A percentile compares a stretch with the other conserved stretches of the same genome.
phyloP scores from a whole-genome alignment of 2,113 vertebrate species.

The Mionectes macconnelli region DNA sequence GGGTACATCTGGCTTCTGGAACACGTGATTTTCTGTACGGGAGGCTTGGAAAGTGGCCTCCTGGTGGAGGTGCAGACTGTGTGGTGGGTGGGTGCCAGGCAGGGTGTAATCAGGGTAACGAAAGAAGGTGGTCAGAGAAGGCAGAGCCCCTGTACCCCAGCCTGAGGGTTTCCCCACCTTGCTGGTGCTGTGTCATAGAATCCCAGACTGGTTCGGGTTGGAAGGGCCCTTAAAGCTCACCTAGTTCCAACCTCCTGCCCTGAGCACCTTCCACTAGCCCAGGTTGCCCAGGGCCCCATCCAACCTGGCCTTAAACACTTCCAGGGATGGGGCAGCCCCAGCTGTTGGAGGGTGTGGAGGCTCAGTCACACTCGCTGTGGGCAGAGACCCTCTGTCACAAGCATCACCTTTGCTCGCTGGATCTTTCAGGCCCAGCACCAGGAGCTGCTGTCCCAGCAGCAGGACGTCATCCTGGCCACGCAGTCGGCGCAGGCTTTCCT shows the following conservation, averaged over 20 bases:
- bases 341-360: fast-evolving
- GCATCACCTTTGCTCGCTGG: fast-evolving
- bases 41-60: background rate
- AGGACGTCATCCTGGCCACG: constrained; percentile 84
- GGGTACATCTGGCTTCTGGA: background rate
- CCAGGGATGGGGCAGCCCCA: fast-evolving
- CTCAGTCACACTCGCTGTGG: fast-evolving
- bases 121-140: background rate
- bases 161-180: background rate
- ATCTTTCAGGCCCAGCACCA: constrained; percentile 79
- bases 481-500: constrained; percentile 86
- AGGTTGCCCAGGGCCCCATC: background rate
- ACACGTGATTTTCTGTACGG: fast-evolving
- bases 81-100: background rate
- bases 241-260: background rate
- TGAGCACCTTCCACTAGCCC: background rate
- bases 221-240: background rate
- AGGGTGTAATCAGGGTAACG: fast-evolving
- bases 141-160: background rate
- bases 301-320: fast-evolving
- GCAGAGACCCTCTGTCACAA: fast-evolving
- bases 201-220: background rate
- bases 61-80: background rate
- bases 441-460: constrained; percentile 90
- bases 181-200: fast-evolving